Conservation (phyloP, 2,888 invertebrate species). For the Margaritifera margaritifera region DNA sequence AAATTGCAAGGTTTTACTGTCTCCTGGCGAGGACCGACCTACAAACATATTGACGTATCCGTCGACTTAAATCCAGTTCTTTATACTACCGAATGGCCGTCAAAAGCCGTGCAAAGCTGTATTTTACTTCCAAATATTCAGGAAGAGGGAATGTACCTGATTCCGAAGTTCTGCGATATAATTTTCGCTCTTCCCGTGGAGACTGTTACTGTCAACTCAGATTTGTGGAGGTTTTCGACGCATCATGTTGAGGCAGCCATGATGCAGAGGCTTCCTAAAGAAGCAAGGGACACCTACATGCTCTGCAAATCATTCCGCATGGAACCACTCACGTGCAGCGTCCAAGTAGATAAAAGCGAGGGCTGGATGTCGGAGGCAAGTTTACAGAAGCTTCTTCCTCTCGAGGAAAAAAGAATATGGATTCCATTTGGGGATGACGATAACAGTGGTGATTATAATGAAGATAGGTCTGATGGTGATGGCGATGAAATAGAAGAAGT, state of each 20-base stretch:
- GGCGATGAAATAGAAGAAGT: neutral
- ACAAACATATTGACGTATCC: constrained; percentile 18
- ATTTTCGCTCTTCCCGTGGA: neutral
- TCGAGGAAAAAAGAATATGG: too few relatives aligned
- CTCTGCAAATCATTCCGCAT: constrained; percentile 22
- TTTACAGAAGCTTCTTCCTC: too few relatives aligned
- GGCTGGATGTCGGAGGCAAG: too few relatives aligned
- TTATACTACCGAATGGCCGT: constrained; percentile 6
- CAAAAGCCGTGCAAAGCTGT: neutral
- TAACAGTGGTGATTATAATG: neutral
- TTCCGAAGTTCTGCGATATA: constrained; percentile 18
- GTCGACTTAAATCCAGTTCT: constrained; percentile 24
- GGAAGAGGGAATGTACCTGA: constrained; percentile 18
- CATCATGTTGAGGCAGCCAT: constrained; percentile 22
- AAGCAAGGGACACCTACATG: constrained; percentile 15
- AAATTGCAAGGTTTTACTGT: constrained; percentile 11
- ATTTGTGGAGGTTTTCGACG: constrained; percentile 19
- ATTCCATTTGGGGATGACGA: neutral
- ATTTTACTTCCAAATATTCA: constrained; percentile 9
- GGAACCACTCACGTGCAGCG: constrained; percentile 25
- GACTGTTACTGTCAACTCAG: neutral
- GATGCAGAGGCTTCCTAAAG: constrained; percentile 9
- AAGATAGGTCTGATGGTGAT: neutral
- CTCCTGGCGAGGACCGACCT: constrained; percentile 14
- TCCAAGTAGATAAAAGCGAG: neutral